A percentile compares a stretch with the other conserved stretches of the same genome.
Conservation (phyloP, 2,888 invertebrate species). For the Eueremaeus valkanovi region DNA sequence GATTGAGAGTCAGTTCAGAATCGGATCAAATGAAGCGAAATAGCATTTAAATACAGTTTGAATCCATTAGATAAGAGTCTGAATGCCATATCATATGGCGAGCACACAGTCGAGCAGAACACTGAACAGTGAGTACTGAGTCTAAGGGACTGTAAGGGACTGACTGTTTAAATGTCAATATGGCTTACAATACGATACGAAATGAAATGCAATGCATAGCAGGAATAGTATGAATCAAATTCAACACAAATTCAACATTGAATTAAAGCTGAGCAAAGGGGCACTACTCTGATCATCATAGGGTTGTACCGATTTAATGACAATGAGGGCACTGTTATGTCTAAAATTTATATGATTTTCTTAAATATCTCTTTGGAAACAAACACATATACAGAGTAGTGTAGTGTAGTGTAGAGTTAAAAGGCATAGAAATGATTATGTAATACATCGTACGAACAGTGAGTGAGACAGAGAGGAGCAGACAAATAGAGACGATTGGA, state of each 20-base stretch:
- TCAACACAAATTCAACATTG: neutral
- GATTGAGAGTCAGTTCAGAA: neutral
- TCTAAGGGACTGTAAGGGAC: no score
- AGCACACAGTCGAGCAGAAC: neutral
- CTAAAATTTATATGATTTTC: slow-evolving; percentile 16
- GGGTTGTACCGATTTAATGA: slow-evolving; percentile 2
- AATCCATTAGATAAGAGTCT: slow-evolving; percentile 24
- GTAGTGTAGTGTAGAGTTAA: no score
- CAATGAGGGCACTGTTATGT: slow-evolving; percentile 23
- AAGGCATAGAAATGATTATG: slow-evolving; percentile 16
- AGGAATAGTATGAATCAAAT: no score
- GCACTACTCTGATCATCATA: neutral
- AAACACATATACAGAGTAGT: slow-evolving; percentile 14
- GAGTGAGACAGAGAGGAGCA: neutral
- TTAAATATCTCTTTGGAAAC: slow-evolving; percentile 23
- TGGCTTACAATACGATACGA: slow-evolving; percentile 10
- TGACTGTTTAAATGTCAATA: slow-evolving; percentile 24
- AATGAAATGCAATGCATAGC: neutral
- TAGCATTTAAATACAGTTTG: neutral
- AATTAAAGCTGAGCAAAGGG: neutral
- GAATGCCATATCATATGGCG: slow-evolving; percentile 25
- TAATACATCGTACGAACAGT: neutral
- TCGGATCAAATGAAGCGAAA: neutral
- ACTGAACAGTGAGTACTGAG: no score
- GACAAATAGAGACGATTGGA: neutral